These are phyloP conservation scores for Drosophila lutescens DNA, from an alignment of 2,888 invertebrate species.

Conservation along the genomic window DNA sequence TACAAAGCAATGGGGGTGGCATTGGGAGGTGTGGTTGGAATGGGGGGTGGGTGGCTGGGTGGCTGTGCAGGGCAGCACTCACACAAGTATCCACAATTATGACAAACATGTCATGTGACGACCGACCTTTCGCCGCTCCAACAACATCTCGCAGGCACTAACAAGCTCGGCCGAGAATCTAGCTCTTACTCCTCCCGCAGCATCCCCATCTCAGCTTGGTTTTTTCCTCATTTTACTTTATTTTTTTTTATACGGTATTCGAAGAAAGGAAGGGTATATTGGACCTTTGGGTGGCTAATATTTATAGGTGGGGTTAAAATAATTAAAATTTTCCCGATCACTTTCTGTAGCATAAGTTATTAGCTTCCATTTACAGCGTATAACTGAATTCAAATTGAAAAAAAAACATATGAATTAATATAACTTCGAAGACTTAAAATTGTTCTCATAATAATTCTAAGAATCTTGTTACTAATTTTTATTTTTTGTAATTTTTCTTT, in stretches of 20 bases:
- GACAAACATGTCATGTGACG: slow-evolving; percentile 68
- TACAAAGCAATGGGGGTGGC: slow-evolving; percentile 39
- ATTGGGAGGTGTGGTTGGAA: not conserved
- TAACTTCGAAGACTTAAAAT: too few species aligned
- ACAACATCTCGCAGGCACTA: slow-evolving; percentile 58
- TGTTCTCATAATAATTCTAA: too few species aligned
- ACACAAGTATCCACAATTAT: slow-evolving; percentile 75
- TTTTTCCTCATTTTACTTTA: slow-evolving; percentile 30
- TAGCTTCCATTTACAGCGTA: too few species aligned
- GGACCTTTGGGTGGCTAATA: too few species aligned
- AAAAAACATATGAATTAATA: too few species aligned
- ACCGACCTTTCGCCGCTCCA: slow-evolving; percentile 68
- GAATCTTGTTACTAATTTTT: too few species aligned
- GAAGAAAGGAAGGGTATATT: not conserved
- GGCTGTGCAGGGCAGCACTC: slow-evolving; percentile 5
- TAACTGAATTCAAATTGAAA: too few species aligned
- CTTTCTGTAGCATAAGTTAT: too few species aligned
- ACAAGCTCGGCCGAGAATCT: slow-evolving; percentile 61
- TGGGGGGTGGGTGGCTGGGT: too few species aligned
- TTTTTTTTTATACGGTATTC: slow-evolving; percentile 15
- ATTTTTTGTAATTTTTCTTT: too few species aligned
- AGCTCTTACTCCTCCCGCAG: slow-evolving; percentile 19
- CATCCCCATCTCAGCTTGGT: slow-evolving; percentile 2
- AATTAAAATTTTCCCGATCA: too few species aligned
- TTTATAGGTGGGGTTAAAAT: too few species aligned